These are phyloP conservation scores for Proteles cristata DNA, from an alignment of 2,113 vertebrate genomes.

Conservation along the genomic window DNA sequence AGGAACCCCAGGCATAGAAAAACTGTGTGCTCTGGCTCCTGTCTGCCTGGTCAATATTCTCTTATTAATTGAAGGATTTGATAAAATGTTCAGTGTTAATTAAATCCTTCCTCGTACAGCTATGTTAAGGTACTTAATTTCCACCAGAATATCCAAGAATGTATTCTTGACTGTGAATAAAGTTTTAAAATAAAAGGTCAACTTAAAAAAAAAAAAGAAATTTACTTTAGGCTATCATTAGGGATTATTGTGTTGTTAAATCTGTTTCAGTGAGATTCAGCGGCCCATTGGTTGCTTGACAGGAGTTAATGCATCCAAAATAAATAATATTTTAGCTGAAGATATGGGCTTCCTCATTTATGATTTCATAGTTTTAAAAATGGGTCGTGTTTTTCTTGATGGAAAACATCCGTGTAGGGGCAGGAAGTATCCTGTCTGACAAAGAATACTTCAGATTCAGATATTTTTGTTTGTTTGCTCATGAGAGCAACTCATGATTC, in stretches of 20 bases:
- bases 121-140: background rate
- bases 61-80: background rate
- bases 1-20: background rate
- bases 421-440: background rate
- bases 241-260: background rate
- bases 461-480: background rate
- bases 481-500: background rate
- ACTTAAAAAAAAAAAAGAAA: background rate
- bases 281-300: background rate
- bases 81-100: background rate
- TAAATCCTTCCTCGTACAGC: background rate
- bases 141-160: background rate
- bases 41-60: background rate
- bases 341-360: background rate
- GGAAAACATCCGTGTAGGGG: background rate
- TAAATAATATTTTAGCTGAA: background rate
- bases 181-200: background rate
- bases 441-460: background rate
- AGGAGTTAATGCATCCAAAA: background rate
- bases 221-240: background rate
- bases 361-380: constrained; percentile 32
- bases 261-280: background rate
- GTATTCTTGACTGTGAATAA: background rate
- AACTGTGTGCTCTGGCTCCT: background rate
- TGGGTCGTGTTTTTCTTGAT: background rate